Evolutionary conservation across 2,797 vertebrate species (phyloP).

Genomic region (Gambelia wislizenii): DNA sequence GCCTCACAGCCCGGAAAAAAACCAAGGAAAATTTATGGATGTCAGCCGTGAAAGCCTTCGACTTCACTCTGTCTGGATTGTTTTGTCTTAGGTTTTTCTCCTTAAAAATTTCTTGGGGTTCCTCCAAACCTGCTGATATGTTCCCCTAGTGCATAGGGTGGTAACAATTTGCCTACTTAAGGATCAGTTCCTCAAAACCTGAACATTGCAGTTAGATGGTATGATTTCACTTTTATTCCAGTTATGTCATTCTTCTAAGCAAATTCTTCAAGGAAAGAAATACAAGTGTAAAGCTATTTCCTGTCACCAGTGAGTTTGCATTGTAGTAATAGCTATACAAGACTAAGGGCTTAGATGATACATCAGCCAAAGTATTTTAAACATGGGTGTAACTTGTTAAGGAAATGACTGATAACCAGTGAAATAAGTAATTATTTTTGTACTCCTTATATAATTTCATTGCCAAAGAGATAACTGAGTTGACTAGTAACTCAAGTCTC

Average conservation of each 20-base stretch:
- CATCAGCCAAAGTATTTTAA: background rate
- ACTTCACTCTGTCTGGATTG: no score
- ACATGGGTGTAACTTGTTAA: background rate
- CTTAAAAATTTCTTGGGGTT: background rate
- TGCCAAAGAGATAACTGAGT: background rate
- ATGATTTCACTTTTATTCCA: background rate
- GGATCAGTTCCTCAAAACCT: background rate
- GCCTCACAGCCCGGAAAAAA: no score
- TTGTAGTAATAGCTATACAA: background rate
- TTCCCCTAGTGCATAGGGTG: background rate
- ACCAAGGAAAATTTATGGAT: no score
- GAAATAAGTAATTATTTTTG: background rate
- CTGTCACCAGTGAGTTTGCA: background rate
- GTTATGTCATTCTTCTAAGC: background rate
- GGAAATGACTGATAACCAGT: constrained; percentile 9
- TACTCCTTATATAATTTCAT: background rate
- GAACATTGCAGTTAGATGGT: background rate
- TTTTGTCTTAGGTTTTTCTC: background rate
- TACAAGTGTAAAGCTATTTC: background rate
- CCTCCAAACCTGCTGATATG: background rate
- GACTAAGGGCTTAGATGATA: background rate
- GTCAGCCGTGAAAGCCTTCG: no score
- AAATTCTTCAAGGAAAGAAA: background rate
- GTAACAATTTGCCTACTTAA: background rate
- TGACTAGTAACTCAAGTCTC: background rate